Evolutionary conservation across 2,888 invertebrate species (phyloP).

Genomic region (Chrysolina oricalcia): DNA sequence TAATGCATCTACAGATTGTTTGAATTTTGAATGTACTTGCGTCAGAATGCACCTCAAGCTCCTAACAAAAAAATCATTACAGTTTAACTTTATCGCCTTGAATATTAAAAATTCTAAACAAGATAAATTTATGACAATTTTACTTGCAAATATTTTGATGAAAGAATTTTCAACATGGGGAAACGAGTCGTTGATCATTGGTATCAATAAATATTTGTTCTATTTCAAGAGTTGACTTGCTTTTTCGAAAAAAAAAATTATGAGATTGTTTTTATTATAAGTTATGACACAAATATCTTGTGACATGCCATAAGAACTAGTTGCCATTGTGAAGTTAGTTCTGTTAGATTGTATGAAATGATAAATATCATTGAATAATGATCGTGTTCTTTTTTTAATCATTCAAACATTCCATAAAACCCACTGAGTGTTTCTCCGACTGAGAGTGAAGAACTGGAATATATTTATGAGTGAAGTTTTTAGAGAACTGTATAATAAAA

Average conservation of each 20-base stretch:
- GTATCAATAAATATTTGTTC: background rate
- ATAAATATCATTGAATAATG: background rate
- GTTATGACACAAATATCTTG: background rate
- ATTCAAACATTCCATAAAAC: background rate
- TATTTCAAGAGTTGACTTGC: background rate
- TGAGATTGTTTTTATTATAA: background rate
- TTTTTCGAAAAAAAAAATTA: background rate
- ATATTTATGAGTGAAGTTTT: too few relatives aligned
- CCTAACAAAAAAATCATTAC: too few relatives aligned
- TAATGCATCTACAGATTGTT: too few relatives aligned
- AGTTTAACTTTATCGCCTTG: too few relatives aligned
- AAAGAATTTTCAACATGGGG: too few relatives aligned
- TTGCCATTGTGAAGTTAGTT: constrained; percentile 9
- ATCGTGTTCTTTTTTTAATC: background rate
- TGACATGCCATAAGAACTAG: constrained; percentile 10
- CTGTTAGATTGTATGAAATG: background rate
- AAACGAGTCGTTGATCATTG: background rate
- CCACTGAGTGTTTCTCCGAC: background rate
- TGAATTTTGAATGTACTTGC: too few relatives aligned
- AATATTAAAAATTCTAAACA: too few relatives aligned
- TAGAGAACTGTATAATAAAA: too few relatives aligned
- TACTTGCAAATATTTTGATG: too few relatives aligned
- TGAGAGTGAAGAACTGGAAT: too few relatives aligned
- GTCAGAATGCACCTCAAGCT: too few relatives aligned
- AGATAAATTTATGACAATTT: too few relatives aligned